Base-by-base conservation (phyloP, 1,140 invertebrate genomes). In the Polypedilum vanderplanki region DNA sequence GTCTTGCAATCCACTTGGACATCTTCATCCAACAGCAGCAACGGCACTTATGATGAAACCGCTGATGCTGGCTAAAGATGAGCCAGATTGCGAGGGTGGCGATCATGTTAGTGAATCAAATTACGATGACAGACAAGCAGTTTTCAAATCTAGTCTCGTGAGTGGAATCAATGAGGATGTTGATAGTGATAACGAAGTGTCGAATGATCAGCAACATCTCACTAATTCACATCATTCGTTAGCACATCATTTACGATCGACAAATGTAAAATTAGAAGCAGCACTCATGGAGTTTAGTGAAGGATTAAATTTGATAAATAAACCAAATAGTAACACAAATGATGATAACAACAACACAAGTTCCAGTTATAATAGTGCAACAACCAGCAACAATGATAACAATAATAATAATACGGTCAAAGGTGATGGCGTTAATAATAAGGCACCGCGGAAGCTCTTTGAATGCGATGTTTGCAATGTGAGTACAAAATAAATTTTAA, bases 381-480 rank as follows among this genome's bases (percentile, higher is more conserved):
- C 65, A 70, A 70, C 65, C 65, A 70, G 65, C 18, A 70, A 70
- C 18, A 70, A 70, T 70, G 65, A 70, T 70, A 70, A 70, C 65
- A 70, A 70, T 18, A 70, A 70, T 22, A 70, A 70, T 22, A 70
- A 70, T 22, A 20, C 65, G 7, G 20, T 20, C 20, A 70, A 70
- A 70, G 20, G 17, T 18, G 65, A 70, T 20, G 65, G 65, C 17
- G 7, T 22, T 22, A 70, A 70, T 22, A 70, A 70, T 70, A 70
- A 70, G 20, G 18, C 65, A 18, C 65, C 65, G 18, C 65, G 92
- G 78, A 95, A 94, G 83, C 89, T 94, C 79, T 96, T 94, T 81
- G 92, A 95, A 80, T 97, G 95, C 82, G 94, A 96, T 83, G 91
- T 96, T 74, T 97, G 95, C 83, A 93, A 95, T 80, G 65, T 70